Evolutionary conservation across 92 coral and sea anemone genomes (phyloP).

Genomic region (Pocillopora meandrina): DNA sequence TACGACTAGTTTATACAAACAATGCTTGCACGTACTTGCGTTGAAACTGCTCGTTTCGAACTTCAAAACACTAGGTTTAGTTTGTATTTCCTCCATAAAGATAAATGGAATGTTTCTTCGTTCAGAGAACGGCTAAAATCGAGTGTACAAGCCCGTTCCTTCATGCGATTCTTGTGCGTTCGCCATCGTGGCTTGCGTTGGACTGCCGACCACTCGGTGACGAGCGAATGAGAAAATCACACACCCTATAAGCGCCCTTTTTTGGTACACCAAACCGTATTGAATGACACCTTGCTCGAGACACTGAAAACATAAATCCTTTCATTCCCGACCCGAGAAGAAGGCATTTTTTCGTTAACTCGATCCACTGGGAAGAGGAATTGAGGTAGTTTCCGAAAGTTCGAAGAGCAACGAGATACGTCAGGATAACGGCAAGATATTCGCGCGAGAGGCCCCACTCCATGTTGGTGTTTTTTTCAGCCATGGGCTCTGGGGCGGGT

Average conservation of each 20-base stretch:
- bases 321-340: conserved; percentile 74
- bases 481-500: conserved; percentile 99
- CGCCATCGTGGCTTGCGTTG: conserved; percentile 96
- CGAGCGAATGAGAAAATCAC: conserved; percentile 97
- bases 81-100: conserved; percentile 88
- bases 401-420: conserved; percentile 55
- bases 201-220: conserved; percentile 93
- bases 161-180: conserved; percentile 58
- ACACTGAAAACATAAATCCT: conserved; percentile 72
- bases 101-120: conserved; percentile 32
- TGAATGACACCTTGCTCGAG: conserved; percentile 99
- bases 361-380: conserved; percentile 19
- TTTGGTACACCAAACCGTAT: conserved; percentile 98
- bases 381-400: conserved; percentile 42
- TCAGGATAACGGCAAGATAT: conserved; percentile 60
- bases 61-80: conserved; percentile 72
- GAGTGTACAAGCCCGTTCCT: conserved; percentile 25
- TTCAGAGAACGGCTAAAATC: conserved; percentile 36
- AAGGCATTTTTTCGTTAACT: conserved; percentile 35
- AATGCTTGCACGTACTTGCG: conserved; percentile 88
- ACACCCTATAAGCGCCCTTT: conserved; percentile 99
- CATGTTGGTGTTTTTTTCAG: conserved; percentile 88
- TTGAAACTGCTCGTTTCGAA: conserved; percentile 83
- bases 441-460: conserved; percentile 85
- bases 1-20: conserved; percentile 97